phyloP scores from a whole-genome alignment of 2,888 invertebrate species.

The Calliopum simillimum region DNA sequence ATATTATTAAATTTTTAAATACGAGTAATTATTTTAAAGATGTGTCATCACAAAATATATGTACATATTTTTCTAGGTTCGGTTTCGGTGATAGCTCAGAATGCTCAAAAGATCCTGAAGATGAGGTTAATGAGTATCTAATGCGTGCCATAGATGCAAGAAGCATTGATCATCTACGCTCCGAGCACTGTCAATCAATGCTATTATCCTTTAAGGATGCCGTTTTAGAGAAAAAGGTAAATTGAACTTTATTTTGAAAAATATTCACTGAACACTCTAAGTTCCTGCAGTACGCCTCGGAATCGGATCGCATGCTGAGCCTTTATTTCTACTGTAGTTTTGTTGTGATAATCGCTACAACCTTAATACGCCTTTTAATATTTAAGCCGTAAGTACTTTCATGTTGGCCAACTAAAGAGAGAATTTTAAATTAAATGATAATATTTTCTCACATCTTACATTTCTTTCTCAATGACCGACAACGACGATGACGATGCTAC shows the following conservation, averaged over 20 bases:
- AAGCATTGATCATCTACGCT: conserved; percentile 87
- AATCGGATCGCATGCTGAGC: conserved; percentile 87
- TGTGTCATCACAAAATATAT: too few relatives aligned
- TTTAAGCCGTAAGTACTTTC: conserved; percentile 76
- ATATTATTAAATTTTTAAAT: too few relatives aligned
- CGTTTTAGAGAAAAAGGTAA: conserved; percentile 80
- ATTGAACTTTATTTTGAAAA: conserved; percentile 3
- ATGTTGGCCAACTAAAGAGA: not conserved
- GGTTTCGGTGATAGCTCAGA: conserved; percentile 79
- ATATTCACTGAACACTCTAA: conserved; percentile 10
- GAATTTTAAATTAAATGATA: conserved; percentile 15
- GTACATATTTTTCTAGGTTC: conserved; percentile 73
- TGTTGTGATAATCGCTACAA: conserved; percentile 77
- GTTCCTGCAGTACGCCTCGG: conserved; percentile 77
- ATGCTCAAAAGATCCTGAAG: conserved; percentile 82
- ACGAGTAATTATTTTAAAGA: too few relatives aligned
- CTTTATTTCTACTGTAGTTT: conserved; percentile 87
- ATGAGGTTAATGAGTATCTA: conserved; percentile 96
- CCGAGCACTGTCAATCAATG: conserved; percentile 89
- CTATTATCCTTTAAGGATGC: conserved; percentile 86
- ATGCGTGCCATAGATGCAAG: conserved; percentile 96
- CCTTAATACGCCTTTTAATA: conserved; percentile 76
- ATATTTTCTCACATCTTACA: not conserved
- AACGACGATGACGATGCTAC: too few relatives aligned
- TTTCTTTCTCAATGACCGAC: not conserved